Evolutionary conservation across 2,888 invertebrate genomes (phyloP), one percentile per base, ranked within the genome.

Genomic region (Sesamia inferens): DNA sequence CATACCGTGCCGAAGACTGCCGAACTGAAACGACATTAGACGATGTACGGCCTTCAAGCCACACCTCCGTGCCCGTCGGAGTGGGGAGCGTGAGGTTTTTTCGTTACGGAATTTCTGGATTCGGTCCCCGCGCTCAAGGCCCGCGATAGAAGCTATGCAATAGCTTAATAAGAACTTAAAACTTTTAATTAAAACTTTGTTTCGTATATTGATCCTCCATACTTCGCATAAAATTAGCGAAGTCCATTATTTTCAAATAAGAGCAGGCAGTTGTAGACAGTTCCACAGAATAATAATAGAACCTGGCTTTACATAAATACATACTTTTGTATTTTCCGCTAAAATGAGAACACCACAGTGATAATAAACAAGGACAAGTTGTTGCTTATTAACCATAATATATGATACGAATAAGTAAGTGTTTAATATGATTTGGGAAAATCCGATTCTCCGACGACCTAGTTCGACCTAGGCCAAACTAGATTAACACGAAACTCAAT

Each of bases 271-370:
- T 39, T 2, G 39, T 39, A 39, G 39, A 5, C n/a, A 58, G 11
- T 11, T 2, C 10, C 16, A 22, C 13, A 42, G 39, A 75, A 73
- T 48, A 48, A 11, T 71, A 31, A 48, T 39, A 55, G 58, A 74
- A 67, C 42, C 67, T 68, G 68, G 16, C 58, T 54, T 54, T n/a
- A 76, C 51, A 7, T 58, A 47, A 39, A 64, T 24, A 48, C 10
- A 51, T 64, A 55, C 22, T 47, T 16, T 47, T 67, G 58, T 67
- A 51, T 66, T 72, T 71, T 54, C 62, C 51, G 16, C 31, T n/a
- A 16, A 64, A 10, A 54, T 54, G 72, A 11, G 24, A 39, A 11
- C 5, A 72, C n/a, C 22, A 48, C 16, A 24, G 13, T 24, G 16
- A n/a, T 64, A 24, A 47, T n/a, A 59, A 47, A 62, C 55, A 74